phyloP scores from a whole-genome alignment of 23 tunicate species.

The Aplidium turbinatum region DNA sequence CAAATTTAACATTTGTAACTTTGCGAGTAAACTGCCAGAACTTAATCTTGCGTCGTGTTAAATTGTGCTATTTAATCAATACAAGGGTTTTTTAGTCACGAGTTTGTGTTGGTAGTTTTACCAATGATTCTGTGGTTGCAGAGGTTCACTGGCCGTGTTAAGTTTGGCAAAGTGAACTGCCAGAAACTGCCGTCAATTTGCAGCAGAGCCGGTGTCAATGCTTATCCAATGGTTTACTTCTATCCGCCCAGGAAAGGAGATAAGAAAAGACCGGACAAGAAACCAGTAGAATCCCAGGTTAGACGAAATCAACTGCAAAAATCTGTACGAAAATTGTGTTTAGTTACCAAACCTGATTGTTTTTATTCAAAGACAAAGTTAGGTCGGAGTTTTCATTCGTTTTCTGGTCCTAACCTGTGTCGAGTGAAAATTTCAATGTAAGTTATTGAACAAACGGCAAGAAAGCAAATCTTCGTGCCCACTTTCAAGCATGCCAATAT shows the following conservation, averaged over 20 bases:
- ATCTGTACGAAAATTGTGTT: too few relatives aligned
- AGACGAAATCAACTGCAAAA: too few relatives aligned
- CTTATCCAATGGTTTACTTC: conserved; percentile 83
- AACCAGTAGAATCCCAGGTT: conserved; percentile 13
- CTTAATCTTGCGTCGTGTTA: too few relatives aligned
- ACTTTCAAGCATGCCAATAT: too few relatives aligned
- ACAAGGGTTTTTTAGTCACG: neutral
- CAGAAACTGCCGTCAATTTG: conserved; percentile 74
- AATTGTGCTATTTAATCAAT: too few relatives aligned
- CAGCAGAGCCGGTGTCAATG: conserved; percentile 52
- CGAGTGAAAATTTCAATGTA: too few relatives aligned
- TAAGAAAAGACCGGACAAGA: conserved; percentile 17
- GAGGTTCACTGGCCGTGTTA: conserved; percentile 58
- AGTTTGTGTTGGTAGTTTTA: neutral
- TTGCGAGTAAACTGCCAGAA: too few relatives aligned
- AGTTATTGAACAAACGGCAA: too few relatives aligned
- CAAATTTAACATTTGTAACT: neutral
- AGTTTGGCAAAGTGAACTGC: conserved; percentile 86
- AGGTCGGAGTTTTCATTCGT: too few relatives aligned
- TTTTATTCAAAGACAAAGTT: neutral
- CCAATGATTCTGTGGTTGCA: conserved; percentile 3
- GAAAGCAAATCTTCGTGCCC: too few relatives aligned
- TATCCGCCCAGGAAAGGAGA: conserved; percentile 64
- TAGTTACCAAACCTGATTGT: neutral
- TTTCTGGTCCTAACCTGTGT: too few relatives aligned